Evolutionary conservation across 2,888 invertebrate genomes (phyloP), one percentile per base, ranked within the genome.

Genomic region (Spisula subtruncata): DNA sequence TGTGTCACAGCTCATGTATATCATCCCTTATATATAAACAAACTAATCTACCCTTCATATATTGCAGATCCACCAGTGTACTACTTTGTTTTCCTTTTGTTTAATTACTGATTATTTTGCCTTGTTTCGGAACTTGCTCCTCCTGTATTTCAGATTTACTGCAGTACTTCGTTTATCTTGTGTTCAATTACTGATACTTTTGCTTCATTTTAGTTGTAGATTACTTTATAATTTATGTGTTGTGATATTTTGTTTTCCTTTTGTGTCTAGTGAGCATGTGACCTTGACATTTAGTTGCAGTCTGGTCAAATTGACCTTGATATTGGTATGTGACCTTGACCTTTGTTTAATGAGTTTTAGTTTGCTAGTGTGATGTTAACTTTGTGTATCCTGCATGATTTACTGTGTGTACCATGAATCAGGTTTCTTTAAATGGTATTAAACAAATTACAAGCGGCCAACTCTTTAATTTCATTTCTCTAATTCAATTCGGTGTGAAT

Each of bases 351-450:
- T 80, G 54, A 46, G 18, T 79, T 79, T 80, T 51, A 80, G 85
- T 80, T 85, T 85, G 85, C 85, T 84, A 80, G 85, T 80, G 80
- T 84, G 84, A 71, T 75, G 29, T 83, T 75, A 41, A n/a, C 25
- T 83, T 46, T 18, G n/a, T 66, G 16, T 54, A 75, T n/a, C 32
- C 29, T 54, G 80, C 85, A 85, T 79, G 75, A 8, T 29, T 4
- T 75, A 41, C 54, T 85, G 80, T 85, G 80, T 80, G 80, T 79
- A 56, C 41, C 85, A 80, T 29, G 29, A 32, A 82, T 51, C 6
- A 32, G 4, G 79, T 60, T n/a, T 60, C 60, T 25, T 25, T 66
- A 25, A 66, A 66, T 66, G 60, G 18, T 66, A 25, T 4, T 8
- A 25, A 10, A 25, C 25, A 12, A 66, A 25, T 25, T 25, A 10